These are phyloP conservation scores for Trachemys scripta DNA, from an alignment of 2,113 vertebrate genomes.

Conservation along the genomic window DNA sequence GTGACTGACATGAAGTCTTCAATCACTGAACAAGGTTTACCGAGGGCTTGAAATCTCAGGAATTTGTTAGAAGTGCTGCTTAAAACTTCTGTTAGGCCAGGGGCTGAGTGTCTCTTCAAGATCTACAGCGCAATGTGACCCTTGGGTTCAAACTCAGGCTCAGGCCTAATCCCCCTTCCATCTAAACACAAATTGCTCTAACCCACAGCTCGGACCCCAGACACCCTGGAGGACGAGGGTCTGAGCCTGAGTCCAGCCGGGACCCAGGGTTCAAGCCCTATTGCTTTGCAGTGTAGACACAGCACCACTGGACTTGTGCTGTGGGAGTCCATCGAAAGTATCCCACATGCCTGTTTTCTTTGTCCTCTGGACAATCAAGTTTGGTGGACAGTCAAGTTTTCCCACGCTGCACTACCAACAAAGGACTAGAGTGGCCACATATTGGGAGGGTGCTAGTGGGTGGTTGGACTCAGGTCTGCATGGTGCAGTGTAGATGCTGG, in stretches of 20 bases:
- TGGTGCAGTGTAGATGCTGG: neutral
- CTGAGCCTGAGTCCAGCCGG: neutral
- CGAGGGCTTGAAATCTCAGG: fast-evolving
- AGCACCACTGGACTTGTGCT: neutral
- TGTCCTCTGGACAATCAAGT: neutral
- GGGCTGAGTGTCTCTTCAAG: fast-evolving
- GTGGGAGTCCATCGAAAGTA: neutral
- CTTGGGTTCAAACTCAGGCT: neutral
- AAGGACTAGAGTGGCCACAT: neutral
- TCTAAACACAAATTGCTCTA: neutral
- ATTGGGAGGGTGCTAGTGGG: neutral
- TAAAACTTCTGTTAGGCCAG: neutral
- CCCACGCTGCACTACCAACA: neutral
- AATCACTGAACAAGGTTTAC: neutral
- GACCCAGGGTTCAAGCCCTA: neutral
- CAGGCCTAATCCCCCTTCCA: neutral
- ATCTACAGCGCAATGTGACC: neutral
- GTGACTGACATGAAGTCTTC: neutral
- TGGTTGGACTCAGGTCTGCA: neutral
- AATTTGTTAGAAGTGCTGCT: neutral
- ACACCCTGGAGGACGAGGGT: neutral
- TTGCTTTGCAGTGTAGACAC: neutral
- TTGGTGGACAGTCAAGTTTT: neutral
- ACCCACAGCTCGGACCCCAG: neutral
- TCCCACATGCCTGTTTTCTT: neutral